Base-by-base conservation (phyloP, 2,888 invertebrate genomes). In the Drosophila mettleri region DNA sequence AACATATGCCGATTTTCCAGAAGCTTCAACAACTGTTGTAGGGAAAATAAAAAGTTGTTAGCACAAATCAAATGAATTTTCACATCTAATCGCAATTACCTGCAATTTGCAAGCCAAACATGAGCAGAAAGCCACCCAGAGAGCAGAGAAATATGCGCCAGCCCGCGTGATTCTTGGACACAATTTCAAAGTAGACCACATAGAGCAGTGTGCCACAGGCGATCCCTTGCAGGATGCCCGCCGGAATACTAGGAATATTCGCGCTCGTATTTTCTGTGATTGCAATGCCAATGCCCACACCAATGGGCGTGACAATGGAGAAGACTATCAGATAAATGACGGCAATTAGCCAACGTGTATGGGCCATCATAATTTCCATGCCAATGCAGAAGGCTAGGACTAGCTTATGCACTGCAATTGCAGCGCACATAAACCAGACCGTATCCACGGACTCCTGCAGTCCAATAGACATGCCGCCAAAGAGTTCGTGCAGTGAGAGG, bases 131-230 rank as follows among this genome's bases (percentile, higher is more conserved):
- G 55, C 96, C 96, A 22, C 94, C 68, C 5, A 96, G 80, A 18
- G 96, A 94, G 2, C 96, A 94, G 0, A 94, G 64, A 89, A 94
- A 96, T 74, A 96, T 95, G 34, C 94, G 86, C 12, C 96, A 91
- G 18, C 96, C 96, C 4, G 91, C 86, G 48, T 90, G 89, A 48
- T 91, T 90, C 64, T 93, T 93, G 46, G 94, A 94, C 88, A 98
- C 94, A 64, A 98, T 97, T 93, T 99, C 98, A 91, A 98, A 98
- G 93, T 98, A 98, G 22, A 98, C 97, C 20, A 99, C 97, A 93
- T 98, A 99, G 10, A 99, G 93, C 45, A 99, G 94, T 0, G 98
- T 98, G 24, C 98, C 98, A 48, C 97, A 96, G 0, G 98, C 98
- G 16, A 88, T 65, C 5, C 88, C 98, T 93, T 98, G 96, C 20